Conservation (phyloP, 2,797 vertebrate species). For the Tenualosa thibaudeaui region DNA sequence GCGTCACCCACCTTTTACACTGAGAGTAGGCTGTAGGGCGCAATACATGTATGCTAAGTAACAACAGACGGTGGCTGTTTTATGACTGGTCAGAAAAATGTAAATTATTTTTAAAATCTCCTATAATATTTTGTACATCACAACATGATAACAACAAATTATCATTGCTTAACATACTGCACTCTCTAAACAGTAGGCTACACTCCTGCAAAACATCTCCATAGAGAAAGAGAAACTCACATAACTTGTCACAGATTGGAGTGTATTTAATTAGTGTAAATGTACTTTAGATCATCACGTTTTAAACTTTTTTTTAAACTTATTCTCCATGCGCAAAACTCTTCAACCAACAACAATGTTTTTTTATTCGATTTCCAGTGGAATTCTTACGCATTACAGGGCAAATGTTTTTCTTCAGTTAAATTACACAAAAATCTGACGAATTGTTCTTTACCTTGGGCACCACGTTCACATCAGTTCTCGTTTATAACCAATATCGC, state of each 20-base stretch:
- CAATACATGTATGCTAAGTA: not conserved
- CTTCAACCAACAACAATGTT: not conserved
- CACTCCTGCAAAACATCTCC: no score
- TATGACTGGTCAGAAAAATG: not conserved
- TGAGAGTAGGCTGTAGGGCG: not conserved
- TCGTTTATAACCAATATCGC: not conserved
- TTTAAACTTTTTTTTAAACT: not conserved
- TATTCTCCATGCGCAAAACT: not conserved
- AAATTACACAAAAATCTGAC: not conserved
- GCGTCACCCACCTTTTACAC: not conserved
- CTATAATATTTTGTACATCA: no score
- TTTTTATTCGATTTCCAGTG: not conserved
- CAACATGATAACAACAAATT: no score
- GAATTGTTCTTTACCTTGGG: not conserved
- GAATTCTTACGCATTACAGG: not conserved
- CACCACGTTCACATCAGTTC: no score
- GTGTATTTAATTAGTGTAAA: not conserved
- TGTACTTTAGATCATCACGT: not conserved
- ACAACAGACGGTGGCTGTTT: not conserved
- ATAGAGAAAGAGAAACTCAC: no score
- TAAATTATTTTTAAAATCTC: no score
- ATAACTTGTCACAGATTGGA: no score
- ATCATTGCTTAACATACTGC: no score
- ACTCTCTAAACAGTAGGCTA: no score
- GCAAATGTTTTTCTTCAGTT: not conserved